Conservation (phyloP, 1,140 invertebrate genomes). For the Diplogasteroides magnus region DNA sequence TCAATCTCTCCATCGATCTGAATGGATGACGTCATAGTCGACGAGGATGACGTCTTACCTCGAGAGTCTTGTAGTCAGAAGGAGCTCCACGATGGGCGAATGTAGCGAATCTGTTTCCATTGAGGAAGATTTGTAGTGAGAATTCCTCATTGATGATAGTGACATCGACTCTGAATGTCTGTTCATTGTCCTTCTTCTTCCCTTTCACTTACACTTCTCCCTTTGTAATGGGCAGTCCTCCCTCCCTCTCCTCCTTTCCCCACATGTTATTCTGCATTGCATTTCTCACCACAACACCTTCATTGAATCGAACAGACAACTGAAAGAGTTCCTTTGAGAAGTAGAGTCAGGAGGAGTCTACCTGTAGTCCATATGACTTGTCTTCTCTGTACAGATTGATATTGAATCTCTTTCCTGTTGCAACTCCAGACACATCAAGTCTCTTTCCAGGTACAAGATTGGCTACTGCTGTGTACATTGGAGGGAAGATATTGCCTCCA, state of each 20-base stretch:
- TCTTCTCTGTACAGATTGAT: conserved; percentile 50
- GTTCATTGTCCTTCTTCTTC: neutral
- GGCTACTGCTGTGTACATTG: conserved; percentile 51
- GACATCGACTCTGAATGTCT: conserved; percentile 38
- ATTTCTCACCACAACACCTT: conserved; percentile 52
- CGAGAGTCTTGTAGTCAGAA: conserved; percentile 35
- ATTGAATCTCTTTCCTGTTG: conserved; percentile 51
- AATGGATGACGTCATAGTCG: neutral
- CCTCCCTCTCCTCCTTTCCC: conserved; percentile 53
- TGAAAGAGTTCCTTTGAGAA: conserved; percentile 7
- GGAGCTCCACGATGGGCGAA: conserved; percentile 34
- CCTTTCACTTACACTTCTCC: conserved; percentile 40
- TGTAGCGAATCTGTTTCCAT: conserved; percentile 31
- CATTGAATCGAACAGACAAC: conserved; percentile 52
- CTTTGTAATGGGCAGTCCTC: conserved; percentile 46
- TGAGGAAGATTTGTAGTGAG: conserved; percentile 36
- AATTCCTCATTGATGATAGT: conserved; percentile 51
- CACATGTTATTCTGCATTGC: conserved; percentile 44
- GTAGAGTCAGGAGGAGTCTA: neutral
- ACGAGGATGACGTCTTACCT: neutral
- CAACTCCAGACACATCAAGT: conserved; percentile 48
- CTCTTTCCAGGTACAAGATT: conserved; percentile 47
- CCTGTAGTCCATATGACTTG: conserved; percentile 46
- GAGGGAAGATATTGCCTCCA: conserved; percentile 45
- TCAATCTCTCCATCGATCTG: conserved; percentile 37